Base-by-base conservation (phyloP, 1,140 invertebrate genomes). In the Listronotus oregonensis region DNA sequence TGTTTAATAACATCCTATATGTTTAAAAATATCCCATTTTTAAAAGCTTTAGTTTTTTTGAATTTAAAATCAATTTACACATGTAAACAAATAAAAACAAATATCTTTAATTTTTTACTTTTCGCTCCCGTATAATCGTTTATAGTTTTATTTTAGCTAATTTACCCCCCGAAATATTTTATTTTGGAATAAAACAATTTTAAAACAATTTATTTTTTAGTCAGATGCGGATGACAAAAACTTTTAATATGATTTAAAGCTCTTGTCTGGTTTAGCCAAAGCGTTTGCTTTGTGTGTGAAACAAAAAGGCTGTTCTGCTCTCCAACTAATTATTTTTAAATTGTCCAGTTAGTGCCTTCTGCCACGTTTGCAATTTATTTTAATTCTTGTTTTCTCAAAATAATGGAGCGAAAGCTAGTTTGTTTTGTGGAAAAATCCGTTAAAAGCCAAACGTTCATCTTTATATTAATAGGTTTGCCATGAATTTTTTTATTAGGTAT, bases 321-420 rank as follows among this genome's bases (percentile, higher is more conserved):
- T 63, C 42, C 32, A 63, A 64, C 62, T 64, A 64, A 64, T 64
- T 64, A 64, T 64, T 64, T 64, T 64, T 64, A 64, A 64, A 64
- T 64, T 64, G 62, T 64, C 54, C 62, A 31, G 51, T 50, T 46
- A 44, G 60, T 52, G 60, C 42, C 62, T 55, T 64, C 62, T 64
- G 62, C 62, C 62, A 49, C 62, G 44, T 64, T 55, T 15, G 43
- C 62, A 49, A 64, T 56, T 64, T 56, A 43, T 57, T 64, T 64
- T 49, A 55, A 57, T 64, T 64, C 50, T 63, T 63, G 60, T 54
- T 63, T 63, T 63, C 60, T 54, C 52, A 32, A 46, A 61, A 56
- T 61, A 61, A 61, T 61, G 58, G 14, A 12, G 47, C 58, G 27
- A 61, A 50, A 61, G 43, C 46, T 18, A 34, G 43, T 60, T 60